These are phyloP conservation scores for Caenorhabditis japonica DNA, from an alignment of 2,888 invertebrate genomes.

Conservation along the genomic window DNA sequence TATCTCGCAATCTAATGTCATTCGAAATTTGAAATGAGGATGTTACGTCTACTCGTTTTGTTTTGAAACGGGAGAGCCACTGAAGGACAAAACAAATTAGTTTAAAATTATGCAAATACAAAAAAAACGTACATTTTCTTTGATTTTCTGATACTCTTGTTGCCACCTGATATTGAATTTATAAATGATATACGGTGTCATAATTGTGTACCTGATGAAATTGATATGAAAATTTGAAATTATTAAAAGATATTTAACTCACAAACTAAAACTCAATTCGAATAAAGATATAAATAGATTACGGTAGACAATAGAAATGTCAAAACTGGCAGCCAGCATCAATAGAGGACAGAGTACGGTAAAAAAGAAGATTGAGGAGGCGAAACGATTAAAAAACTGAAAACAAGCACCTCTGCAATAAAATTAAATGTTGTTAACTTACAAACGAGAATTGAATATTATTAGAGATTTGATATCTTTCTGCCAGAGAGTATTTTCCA, in stretches of 20 bases:
- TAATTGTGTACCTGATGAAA: constrained; percentile 23
- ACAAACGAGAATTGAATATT: constrained; percentile 46
- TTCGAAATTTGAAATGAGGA: constrained; percentile 4
- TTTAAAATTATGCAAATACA: not conserved
- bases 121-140: not conserved
- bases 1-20: constrained; percentile 22
- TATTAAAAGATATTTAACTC: not conserved
- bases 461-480: constrained; percentile 45
- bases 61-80: constrained; percentile 7
- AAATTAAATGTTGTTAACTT: not conserved
- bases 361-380: constrained; percentile 40
- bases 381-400: constrained; percentile 44
- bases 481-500: constrained; percentile 26
- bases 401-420: constrained; percentile 1
- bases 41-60: constrained; percentile 33
- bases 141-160: constrained; percentile 23
- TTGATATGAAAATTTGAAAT: not conserved
- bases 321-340: constrained; percentile 29
- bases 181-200: constrained; percentile 47
- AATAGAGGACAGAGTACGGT: constrained; percentile 38
- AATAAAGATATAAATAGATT: constrained; percentile 31
- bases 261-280: constrained; percentile 30
- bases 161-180: constrained; percentile 42
- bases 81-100: not conserved
- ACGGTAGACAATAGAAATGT: constrained; percentile 23